These are phyloP conservation scores for Orchesella flavescens DNA, from an alignment of 2,888 invertebrate genomes.

Conservation along the genomic window DNA sequence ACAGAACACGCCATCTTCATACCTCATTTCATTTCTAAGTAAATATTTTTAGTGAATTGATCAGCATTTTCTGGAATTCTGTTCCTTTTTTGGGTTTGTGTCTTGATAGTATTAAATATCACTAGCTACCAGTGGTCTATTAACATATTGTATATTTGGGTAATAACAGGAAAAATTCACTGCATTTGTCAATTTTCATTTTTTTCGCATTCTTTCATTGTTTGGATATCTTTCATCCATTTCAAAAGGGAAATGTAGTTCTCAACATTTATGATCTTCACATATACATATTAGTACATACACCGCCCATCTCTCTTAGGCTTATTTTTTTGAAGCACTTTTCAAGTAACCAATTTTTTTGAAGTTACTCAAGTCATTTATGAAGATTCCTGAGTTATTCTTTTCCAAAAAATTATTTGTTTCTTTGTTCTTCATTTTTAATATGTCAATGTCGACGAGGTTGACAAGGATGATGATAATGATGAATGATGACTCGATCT, in stretches of 20 bases:
- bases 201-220: not conserved
- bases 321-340: conserved; percentile 44
- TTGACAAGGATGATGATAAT: not conserved
- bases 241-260: conserved; percentile 12
- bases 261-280: conserved; percentile 12
- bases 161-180: not conserved
- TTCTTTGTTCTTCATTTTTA: not conserved
- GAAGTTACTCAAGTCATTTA: conserved; percentile 20
- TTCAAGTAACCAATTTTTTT: conserved; percentile 17
- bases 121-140: not conserved
- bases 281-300: not conserved
- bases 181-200: not conserved
- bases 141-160: not conserved
- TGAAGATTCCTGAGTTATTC: conserved; percentile 41
- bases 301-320: not conserved
- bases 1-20: no score
- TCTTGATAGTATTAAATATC: not conserved
- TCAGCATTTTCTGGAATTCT: no score
- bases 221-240: not conserved
- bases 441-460: not conserved
- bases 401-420: not conserved
- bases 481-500: not conserved
- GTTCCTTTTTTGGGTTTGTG: no score
- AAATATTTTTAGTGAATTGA: not conserved
- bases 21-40: not conserved